These are phyloP conservation scores for Schizopygopsis malacanthus DNA, from an alignment of 2,797 vertebrate genomes.

Conservation along the genomic window DNA sequence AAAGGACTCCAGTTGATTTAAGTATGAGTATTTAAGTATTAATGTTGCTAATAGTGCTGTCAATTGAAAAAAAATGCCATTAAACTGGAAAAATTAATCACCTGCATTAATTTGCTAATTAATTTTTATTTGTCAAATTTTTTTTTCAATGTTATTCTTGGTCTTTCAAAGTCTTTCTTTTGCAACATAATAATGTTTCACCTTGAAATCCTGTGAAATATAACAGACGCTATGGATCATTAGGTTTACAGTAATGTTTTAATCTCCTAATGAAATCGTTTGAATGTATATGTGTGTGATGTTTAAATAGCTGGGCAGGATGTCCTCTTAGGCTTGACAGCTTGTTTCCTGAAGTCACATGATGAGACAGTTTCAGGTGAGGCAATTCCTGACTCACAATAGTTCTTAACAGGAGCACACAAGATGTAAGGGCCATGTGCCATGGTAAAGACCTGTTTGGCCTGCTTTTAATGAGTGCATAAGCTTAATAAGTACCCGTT, in stretches of 20 bases:
- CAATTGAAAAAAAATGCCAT: not conserved
- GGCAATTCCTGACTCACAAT: conserved; percentile 8
- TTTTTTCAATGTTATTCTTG: not conserved
- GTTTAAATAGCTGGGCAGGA: conserved; percentile 32
- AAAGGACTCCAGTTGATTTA: not conserved
- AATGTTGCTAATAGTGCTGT: not conserved
- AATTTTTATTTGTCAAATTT: not conserved
- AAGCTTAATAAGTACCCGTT: conserved; percentile 2
- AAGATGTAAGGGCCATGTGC: not conserved
- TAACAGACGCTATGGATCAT: not conserved
- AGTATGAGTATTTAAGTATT: not conserved
- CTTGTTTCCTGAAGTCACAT: conserved; percentile 49
- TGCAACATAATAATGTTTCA: not conserved
- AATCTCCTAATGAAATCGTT: not conserved
- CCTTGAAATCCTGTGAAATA: not conserved
- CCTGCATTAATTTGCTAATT: too few relatives aligned
- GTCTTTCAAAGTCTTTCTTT: not conserved
- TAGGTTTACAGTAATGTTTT: not conserved
- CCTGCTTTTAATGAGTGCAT: conserved; percentile 30
- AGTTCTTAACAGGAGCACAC: not conserved
- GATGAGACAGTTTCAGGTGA: conserved; percentile 2
- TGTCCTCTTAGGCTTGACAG: conserved; percentile 36
- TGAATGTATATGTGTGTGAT: not conserved
- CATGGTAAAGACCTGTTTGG: conserved; percentile 17
- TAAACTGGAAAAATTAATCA: not conserved